Evolutionary conservation across 1,140 invertebrate species (phyloP), one percentile per base, ranked within the genome.

Genomic region (Drosophila triauraria): DNA sequence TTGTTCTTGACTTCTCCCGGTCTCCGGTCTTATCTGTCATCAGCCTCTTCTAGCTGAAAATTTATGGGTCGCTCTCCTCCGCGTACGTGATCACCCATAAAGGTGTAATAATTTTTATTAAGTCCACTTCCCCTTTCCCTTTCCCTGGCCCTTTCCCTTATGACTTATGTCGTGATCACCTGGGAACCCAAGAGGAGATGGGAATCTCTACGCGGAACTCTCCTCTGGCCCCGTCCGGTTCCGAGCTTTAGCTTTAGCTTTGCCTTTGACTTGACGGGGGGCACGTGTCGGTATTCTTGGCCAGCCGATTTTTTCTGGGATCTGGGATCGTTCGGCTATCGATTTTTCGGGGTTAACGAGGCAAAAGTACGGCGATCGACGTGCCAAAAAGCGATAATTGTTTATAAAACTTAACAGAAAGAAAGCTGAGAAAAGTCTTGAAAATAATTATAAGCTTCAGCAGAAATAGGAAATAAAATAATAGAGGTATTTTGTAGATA

Each of bases 31-130:
- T 61, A 74, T 74, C 70, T 74, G 68, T 47, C 69, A 61, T 51
- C 70, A 62, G 54, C 67, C 85, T 75, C 82, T 88, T 90, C 85
- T 90, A 88, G 85, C 69, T 60, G 30, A 64, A 7, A 90, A 88
- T 88, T 88, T 88, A 90, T 90, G 76, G 77, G 48, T 47, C 71
- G 58, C 58, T 67, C 53, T 76, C 59, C 82, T 65, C 59, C 58
- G 44, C 70, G 85, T 88, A 88, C 85, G 85, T 88, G 85, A 88
- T 88, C 85, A 88, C 85, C 85, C 85, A 88, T 88, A 88, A 85
- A 90, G 86, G 85, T 90, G 85, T 88, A 88, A 88, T 88, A 90
- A 88, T 88, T 88, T 88, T 90, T 91, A 88, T 88, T 63, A 88
- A 90, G 78, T 82, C 83, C 69, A 80, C 59, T 51, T 74, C 61